phyloP scores from a whole-genome alignment of 2,888 invertebrate genomes.

The Idaea aversata region DNA sequence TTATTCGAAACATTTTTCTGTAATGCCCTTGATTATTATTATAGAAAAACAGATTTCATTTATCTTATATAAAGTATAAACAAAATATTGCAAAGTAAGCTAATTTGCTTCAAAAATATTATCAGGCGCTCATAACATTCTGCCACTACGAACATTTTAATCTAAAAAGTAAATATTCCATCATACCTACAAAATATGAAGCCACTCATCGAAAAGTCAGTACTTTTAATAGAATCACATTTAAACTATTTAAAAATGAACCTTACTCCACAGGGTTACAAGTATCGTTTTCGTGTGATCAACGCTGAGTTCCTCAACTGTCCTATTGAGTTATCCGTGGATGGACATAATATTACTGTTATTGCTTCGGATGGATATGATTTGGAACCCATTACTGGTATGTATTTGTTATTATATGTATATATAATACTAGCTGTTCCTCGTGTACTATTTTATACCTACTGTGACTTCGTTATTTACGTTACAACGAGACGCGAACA shows the following conservation, averaged over 20 bases:
- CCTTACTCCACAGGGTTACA: slow-evolving; percentile 81
- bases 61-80: too few relatives aligned
- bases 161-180: background rate
- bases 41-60: too few relatives aligned
- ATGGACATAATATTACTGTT: slow-evolving; percentile 88
- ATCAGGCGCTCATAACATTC: too few relatives aligned
- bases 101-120: too few relatives aligned
- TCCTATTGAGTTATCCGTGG: slow-evolving; percentile 90
- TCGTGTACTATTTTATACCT: background rate
- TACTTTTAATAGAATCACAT: background rate
- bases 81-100: too few relatives aligned
- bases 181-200: slow-evolving; percentile 3
- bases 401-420: slow-evolving; percentile 32
- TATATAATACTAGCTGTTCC: slow-evolving; percentile 3
- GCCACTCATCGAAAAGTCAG: background rate
- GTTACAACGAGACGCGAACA: too few relatives aligned
- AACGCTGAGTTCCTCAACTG: slow-evolving; percentile 94
- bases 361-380: slow-evolving; percentile 91
- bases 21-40: too few relatives aligned
- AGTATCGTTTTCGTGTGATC: slow-evolving; percentile 90
- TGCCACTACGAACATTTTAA: background rate
- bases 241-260: background rate
- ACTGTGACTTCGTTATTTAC: too few relatives aligned
- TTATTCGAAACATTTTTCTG: too few relatives aligned
- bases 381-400: slow-evolving; percentile 87